Evolutionary conservation across 2,113 vertebrate species (phyloP).

Genomic region (Formicarius rufipectus): DNA sequence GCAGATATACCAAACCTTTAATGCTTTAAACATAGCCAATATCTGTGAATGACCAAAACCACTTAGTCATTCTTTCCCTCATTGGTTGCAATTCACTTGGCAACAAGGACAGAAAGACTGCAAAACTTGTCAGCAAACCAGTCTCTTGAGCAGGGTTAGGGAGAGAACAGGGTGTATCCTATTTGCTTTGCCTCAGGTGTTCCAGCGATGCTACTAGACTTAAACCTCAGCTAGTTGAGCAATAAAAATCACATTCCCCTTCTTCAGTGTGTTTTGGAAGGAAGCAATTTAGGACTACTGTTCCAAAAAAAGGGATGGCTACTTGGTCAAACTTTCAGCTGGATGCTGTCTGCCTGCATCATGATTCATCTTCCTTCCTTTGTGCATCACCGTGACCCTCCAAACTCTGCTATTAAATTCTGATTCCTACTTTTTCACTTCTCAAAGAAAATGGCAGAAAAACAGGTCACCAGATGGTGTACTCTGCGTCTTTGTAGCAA

Average conservation of each 20-base stretch:
- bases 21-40: background rate
- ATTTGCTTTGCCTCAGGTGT: background rate
- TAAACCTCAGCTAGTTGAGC: background rate
- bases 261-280: background rate
- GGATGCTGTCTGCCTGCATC: background rate
- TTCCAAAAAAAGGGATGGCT: background rate
- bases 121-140: background rate
- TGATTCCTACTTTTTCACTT: background rate
- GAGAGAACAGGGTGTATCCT: slow-evolving; percentile 12
- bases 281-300: background rate
- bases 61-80: slow-evolving; percentile 42
- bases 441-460: background rate
- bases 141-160: background rate
- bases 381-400: background rate
- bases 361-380: background rate
- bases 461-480: fast-evolving
- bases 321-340: background rate
- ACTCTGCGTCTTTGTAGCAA: background rate
- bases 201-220: background rate
- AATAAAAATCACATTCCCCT: background rate
- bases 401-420: background rate
- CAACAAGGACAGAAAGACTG: background rate
- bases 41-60: background rate
- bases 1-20: background rate
- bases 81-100: background rate